A percentile compares a stretch with the other conserved stretches of the same genome.
phyloP scores from a whole-genome alignment of 2,113 vertebrate genomes.

The Takifugu bimaculatus region DNA sequence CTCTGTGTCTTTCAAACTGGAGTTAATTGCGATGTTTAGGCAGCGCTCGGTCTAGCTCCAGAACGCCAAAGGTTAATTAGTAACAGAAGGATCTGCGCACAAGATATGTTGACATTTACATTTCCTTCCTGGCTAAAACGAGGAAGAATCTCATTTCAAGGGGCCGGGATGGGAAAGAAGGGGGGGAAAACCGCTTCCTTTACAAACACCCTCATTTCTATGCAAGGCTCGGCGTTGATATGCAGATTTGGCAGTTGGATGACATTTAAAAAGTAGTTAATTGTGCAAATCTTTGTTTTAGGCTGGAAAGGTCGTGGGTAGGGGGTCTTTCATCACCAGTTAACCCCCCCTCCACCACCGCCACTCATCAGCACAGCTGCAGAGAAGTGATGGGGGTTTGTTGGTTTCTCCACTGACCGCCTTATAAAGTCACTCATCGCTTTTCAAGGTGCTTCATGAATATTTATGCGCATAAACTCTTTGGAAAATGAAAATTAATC shows the following conservation, averaged over 20 bases:
- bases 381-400: slow-evolving; percentile 29
- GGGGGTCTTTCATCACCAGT: slow-evolving; percentile 71
- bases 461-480: slow-evolving; percentile 74
- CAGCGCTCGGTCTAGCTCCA: slow-evolving; percentile 57
- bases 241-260: slow-evolving; percentile 74
- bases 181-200: slow-evolving; percentile 42
- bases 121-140: slow-evolving; percentile 61
- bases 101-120: slow-evolving; percentile 75
- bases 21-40: slow-evolving; percentile 74
- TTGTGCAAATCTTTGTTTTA: slow-evolving; percentile 83
- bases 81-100: slow-evolving; percentile 66
- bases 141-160: slow-evolving; percentile 48
- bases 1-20: slow-evolving; percentile 45
- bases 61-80: slow-evolving; percentile 76
- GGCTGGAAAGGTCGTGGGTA: slow-evolving; percentile 75
- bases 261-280: slow-evolving; percentile 82
- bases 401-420: slow-evolving; percentile 60
- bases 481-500: slow-evolving; percentile 73
- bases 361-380: slow-evolving; percentile 49
- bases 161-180: slow-evolving; percentile 33
- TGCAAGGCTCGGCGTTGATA: slow-evolving; percentile 69
- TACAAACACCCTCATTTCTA: slow-evolving; percentile 68
- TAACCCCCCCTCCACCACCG: slow-evolving; percentile 18
- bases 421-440: slow-evolving; percentile 49
- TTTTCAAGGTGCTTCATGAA: slow-evolving; percentile 72